Percentiles rank a stretch among this genome's conserved stretches.
These are phyloP conservation scores for Myiozetetes cayanensis DNA, from an alignment of 2,113 vertebrate genomes.

Conservation along the genomic window DNA sequence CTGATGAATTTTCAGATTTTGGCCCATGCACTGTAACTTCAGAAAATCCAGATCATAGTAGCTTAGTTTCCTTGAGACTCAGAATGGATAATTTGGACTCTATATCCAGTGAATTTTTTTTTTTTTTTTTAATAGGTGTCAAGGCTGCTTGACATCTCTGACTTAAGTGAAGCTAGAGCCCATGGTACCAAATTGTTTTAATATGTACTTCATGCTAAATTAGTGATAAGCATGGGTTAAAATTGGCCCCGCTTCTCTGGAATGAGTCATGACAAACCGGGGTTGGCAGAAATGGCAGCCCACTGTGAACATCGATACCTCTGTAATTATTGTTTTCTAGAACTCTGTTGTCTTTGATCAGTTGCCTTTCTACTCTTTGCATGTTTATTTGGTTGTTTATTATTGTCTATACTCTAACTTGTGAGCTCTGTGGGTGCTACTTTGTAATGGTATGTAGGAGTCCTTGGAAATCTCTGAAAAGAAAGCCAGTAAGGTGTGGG, in stretches of 20 bases:
- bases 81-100: neutral
- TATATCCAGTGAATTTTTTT: neutral
- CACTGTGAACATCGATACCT: neutral
- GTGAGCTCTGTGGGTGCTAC: neutral
- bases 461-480: neutral
- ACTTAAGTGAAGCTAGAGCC: constrained; percentile 39
- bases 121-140: neutral
- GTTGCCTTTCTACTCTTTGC: neutral
- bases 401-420: neutral
- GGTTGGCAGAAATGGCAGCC: neutral
- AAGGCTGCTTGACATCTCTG: constrained; percentile 33
- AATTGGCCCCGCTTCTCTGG: constrained; percentile 42
- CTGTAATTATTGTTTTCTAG: constrained; percentile 22
- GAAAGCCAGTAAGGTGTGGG: neutral
- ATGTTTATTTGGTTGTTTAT: neutral
- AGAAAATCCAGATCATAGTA: neutral
- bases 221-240: constrained; percentile 37
- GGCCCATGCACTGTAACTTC: neutral
- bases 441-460: neutral
- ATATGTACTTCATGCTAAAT: constrained; percentile 43
- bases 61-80: neutral
- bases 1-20: neutral
- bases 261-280: constrained; percentile 5
- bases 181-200: constrained; percentile 22
- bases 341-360: neutral